phyloP scores from a whole-genome alignment of 23 tunicate genomes.

The Oikopleura albicans region DNA sequence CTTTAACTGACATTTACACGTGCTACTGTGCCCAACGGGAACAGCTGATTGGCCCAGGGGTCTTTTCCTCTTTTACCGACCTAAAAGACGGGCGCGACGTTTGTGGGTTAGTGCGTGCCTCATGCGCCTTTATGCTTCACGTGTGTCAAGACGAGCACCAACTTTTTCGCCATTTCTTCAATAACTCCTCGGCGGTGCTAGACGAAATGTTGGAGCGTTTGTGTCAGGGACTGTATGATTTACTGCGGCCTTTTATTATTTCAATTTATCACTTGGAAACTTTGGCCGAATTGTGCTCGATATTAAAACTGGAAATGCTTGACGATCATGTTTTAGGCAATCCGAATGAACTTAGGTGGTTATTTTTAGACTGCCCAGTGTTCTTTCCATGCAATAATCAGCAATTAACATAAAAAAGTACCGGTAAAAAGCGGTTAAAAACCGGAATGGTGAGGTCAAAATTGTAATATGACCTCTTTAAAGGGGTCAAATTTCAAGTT shows the following conservation, averaged over 20 bases:
- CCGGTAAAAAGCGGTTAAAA: too few relatives aligned
- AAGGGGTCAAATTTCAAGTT: too few relatives aligned
- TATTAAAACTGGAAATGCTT: constrained; percentile 81
- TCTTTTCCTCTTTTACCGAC: constrained; percentile 57
- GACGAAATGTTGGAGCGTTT: constrained; percentile 71
- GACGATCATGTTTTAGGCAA: constrained; percentile 89
- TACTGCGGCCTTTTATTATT: constrained; percentile 79
- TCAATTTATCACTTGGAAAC: constrained; percentile 94
- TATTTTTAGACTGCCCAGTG: too few relatives aligned
- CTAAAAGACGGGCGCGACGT: constrained; percentile 45
- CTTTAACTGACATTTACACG: constrained; percentile 47
- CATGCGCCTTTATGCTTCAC: constrained; percentile 96
- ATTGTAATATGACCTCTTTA: too few relatives aligned
- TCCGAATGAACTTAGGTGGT: constrained; percentile 17
- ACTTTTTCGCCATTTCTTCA: constrained; percentile 71
- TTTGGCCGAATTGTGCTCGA: constrained; percentile 79
- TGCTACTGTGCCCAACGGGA: constrained; percentile 78
- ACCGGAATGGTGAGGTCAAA: too few relatives aligned
- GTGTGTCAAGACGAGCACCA: constrained; percentile 99
- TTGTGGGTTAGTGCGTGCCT: constrained; percentile 76
- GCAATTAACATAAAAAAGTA: too few relatives aligned
- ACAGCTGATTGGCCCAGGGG: constrained; percentile 61
- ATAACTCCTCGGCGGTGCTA: constrained; percentile 30
- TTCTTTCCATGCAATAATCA: too few relatives aligned
- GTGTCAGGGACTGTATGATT: constrained; percentile 74